Conservation (phyloP, 2,888 invertebrate genomes). For the Calliphora vomitoria region DNA sequence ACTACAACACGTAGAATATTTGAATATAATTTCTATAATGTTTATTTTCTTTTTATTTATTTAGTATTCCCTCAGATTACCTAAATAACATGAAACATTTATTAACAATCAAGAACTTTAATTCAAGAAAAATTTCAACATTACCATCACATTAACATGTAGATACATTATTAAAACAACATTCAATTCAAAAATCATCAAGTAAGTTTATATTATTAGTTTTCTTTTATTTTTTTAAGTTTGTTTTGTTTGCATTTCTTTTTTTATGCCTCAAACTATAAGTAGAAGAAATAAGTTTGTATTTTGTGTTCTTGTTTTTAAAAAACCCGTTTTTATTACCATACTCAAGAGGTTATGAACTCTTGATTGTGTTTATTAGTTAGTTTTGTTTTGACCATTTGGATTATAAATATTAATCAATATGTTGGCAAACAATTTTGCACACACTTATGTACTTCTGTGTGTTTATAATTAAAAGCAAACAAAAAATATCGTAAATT, state of each 20-base stretch:
- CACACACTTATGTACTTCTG: not conserved
- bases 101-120: not conserved
- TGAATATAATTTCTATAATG: not conserved
- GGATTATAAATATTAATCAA: constrained; percentile 6
- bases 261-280: constrained; percentile 11
- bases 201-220: constrained; percentile 28
- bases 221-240: not conserved
- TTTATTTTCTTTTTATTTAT: not conserved
- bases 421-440: not conserved
- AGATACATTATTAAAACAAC: not conserved
- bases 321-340: constrained; percentile 39
- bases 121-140: not conserved
- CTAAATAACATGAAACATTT: not conserved
- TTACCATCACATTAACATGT: not conserved
- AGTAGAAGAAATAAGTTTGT: not conserved
- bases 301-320: not conserved
- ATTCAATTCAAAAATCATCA: not conserved
- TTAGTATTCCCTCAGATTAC: not conserved
- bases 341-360: constrained; percentile 55
- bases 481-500: not conserved
- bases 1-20: not conserved
- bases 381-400: not conserved
- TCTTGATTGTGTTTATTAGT: not conserved
- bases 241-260: constrained; percentile 32
- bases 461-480: not conserved